Percentiles rank a stretch among this genome's conserved stretches.
Evolutionary conservation across 2,113 vertebrate genomes (phyloP).

Genomic region (Gymnogyps californianus): DNA sequence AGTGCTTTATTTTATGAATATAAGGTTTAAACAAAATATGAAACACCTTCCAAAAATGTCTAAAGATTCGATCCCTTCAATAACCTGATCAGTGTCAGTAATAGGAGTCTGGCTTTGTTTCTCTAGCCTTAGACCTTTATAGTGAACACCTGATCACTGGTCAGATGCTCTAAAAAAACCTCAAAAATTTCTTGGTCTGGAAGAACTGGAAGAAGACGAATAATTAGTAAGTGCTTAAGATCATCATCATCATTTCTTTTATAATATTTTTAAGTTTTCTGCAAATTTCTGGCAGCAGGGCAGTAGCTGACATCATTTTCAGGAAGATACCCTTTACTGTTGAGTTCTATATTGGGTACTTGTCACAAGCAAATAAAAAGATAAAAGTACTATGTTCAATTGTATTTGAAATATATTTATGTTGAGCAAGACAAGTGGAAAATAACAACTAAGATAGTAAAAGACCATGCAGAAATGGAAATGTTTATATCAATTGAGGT

Average conservation of each 20-base stretch:
- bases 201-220: not conserved
- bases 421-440: not conserved
- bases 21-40: not conserved
- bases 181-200: not conserved
- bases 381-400: not conserved
- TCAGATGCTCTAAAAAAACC: not conserved
- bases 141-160: not conserved
- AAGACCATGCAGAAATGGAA: not conserved
- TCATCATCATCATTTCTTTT: not conserved
- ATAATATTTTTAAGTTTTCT: not conserved
- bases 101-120: not conserved
- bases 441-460: not conserved
- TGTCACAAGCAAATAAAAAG: not conserved
- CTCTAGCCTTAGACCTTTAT: not conserved
- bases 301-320: not conserved
- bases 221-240: not conserved
- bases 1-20: not conserved
- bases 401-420: not conserved
- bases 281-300: not conserved
- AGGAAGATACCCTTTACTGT: not conserved
- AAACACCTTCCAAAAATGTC: not conserved
- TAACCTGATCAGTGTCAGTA: not conserved
- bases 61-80: not conserved
- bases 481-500: not conserved
- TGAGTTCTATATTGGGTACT: not conserved